Conservation (phyloP, 1,140 invertebrate genomes). For the Hypothenemus hampei region DNA sequence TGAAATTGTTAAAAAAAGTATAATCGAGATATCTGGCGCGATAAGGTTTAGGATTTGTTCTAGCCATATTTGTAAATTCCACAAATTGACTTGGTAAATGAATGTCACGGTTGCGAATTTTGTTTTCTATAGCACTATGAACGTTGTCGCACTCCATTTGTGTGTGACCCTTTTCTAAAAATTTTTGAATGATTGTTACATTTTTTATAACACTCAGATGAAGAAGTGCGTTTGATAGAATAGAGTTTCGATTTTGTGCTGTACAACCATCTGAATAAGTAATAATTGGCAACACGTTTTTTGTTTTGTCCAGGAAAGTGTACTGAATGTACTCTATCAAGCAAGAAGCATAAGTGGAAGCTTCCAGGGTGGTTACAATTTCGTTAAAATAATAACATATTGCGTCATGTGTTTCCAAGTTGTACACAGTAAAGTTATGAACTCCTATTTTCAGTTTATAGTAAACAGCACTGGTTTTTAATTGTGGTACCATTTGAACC, state of each 20-base stretch:
- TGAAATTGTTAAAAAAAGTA: slow-evolving; percentile 5
- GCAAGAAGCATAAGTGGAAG: slow-evolving; percentile 43
- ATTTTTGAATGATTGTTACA: slow-evolving; percentile 42
- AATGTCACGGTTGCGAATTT: slow-evolving; percentile 33
- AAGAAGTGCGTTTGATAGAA: slow-evolving; percentile 39
- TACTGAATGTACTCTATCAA: slow-evolving; percentile 13
- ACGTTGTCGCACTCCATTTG: slow-evolving; percentile 42
- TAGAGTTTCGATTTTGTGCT: slow-evolving; percentile 40
- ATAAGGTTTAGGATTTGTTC: slow-evolving; percentile 8
- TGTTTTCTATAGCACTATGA: slow-evolving; percentile 32
- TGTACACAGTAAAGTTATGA: slow-evolving; percentile 44
- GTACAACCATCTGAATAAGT: slow-evolving; percentile 40
- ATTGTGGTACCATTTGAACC: slow-evolving; percentile 37
- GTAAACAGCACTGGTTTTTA: slow-evolving; percentile 42
- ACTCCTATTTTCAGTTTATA: slow-evolving; percentile 43
- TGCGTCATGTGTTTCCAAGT: slow-evolving; percentile 38
- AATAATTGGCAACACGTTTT: slow-evolving; percentile 19
- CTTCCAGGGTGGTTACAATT: slow-evolving; percentile 41
- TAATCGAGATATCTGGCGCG: not conserved
- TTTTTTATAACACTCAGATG: slow-evolving; percentile 24
- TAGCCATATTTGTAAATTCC: slow-evolving; percentile 21
- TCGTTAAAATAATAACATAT: slow-evolving; percentile 48
- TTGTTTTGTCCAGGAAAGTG: not conserved
- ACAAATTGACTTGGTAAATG: slow-evolving; percentile 31
- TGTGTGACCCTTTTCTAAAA: slow-evolving; percentile 43